Evolutionary conservation across 2,888 invertebrate species (phyloP), one percentile per base, ranked within the genome.

Genomic region (Ellobium chinense): DNA sequence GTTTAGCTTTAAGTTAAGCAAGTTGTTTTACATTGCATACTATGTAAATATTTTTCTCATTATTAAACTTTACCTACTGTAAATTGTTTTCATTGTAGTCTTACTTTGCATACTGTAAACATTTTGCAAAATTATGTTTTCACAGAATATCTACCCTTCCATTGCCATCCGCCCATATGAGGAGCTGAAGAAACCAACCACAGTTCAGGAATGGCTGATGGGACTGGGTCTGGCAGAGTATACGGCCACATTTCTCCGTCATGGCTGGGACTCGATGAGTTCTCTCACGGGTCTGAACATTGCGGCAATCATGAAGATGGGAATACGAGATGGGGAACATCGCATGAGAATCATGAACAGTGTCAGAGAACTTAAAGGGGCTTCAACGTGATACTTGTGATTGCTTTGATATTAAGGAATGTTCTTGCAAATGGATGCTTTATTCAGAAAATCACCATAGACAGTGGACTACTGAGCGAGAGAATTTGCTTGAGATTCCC

Each of bases 171-270:
- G 80, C 60, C 77, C 68, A 73, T 87, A 89, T 70, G 88, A 88
- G 63, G 84, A 82, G 66, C 82, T 87, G 14, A 78, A 80, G 37
- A 82, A 84, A 27, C 89, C 89, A 2, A 72, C 78, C 5, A 87
- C 88, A 0, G 84, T 91, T 0, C 86, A 86, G 9, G 89, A 91
- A 27, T 92, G 92, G 92, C 84, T 92, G 37, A 83, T 83, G 2
- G 87, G 88, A 36, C 85, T 92, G 2, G 90, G 90, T 31, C 84
- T 92, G 37, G 84, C 88, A 0, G 88, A 88, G 63, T 91, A 91
- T 80, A 86, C 87, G 39, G 80, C 87, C 18, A 82, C 84, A 36
- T 92, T 92, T 80, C 81, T 88, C n/a, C 82, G 86, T 36, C 85
- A 87, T 36, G 91, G 92, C 39, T 92, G 90, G 89, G 91, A 91